Conservation (phyloP, 2,888 invertebrate species). For the Caenorhabditis plicata region DNA sequence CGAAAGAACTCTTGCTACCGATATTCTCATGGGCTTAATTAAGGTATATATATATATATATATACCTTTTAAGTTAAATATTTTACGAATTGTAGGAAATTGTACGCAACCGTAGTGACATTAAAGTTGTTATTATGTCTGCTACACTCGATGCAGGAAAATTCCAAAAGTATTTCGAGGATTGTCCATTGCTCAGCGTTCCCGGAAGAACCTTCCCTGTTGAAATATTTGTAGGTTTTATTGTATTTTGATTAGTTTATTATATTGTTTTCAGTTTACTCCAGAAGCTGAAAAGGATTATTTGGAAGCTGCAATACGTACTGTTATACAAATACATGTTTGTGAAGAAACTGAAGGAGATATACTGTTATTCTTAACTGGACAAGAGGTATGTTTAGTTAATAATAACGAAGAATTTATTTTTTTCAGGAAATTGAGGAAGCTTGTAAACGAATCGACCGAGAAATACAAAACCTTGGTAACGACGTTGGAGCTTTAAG, state of each 20-base stretch:
- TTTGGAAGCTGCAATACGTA: conserved; percentile 94
- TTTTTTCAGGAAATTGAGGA: conserved; percentile 99
- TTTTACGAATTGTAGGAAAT: no score
- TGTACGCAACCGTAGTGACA: conserved; percentile 83
- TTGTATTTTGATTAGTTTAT: background rate
- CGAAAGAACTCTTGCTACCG: conserved; percentile 95
- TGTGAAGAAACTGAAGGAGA: conserved; percentile 76
- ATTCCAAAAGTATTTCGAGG: conserved; percentile 95
- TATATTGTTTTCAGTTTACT: conserved; percentile 74
- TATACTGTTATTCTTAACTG: conserved; percentile 84
- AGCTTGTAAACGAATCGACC: conserved; percentile 92
- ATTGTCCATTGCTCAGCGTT: conserved; percentile 96
- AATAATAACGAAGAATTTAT: no score
- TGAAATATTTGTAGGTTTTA: conserved; percentile 78
- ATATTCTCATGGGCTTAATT: conserved; percentile 94
- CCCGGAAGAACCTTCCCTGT: conserved; percentile 94
- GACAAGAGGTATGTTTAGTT: no score
- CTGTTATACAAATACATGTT: conserved; percentile 95
- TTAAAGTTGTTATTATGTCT: conserved; percentile 98
- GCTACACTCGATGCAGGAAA: conserved; percentile 98
- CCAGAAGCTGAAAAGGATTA: conserved; percentile 98
- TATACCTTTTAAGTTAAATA: no score
- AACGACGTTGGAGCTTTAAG: conserved; percentile 87
- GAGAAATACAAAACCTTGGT: conserved; percentile 92
- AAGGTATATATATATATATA: no score